Evolutionary conservation across 2,888 invertebrate genomes (phyloP).

Genomic region (Trilocha varians): DNA sequence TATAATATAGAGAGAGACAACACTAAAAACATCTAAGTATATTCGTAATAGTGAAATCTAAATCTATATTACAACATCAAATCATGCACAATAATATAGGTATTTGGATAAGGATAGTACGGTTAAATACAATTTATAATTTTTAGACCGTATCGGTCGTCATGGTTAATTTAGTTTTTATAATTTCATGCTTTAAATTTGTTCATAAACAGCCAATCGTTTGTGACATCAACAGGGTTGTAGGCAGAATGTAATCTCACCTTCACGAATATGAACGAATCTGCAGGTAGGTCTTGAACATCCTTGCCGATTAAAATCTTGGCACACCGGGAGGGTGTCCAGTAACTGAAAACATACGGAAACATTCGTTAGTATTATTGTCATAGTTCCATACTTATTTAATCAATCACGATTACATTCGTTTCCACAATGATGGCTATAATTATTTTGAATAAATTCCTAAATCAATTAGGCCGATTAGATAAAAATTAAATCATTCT

Average conservation of each 20-base stretch:
- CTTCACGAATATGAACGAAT: conserved; percentile 98
- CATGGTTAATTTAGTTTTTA: background rate
- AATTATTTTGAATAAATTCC: too few species aligned
- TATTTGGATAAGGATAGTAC: background rate
- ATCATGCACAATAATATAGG: background rate
- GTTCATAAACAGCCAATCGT: background rate
- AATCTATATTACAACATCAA: background rate
- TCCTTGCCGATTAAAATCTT: conserved; percentile 99
- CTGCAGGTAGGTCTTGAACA: conserved; percentile 97
- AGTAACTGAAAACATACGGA: conserved; percentile 89
- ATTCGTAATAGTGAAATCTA: background rate
- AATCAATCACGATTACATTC: conserved; percentile 32
- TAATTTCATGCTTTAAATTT: background rate
- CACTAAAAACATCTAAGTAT: background rate
- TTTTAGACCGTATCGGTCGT: background rate
- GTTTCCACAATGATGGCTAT: conserved; percentile 26
- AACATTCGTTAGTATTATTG: conserved; percentile 38
- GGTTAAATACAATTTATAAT: background rate
- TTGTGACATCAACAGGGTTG: background rate
- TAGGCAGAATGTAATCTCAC: conserved; percentile 51
- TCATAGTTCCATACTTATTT: conserved; percentile 17
- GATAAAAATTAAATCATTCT: too few species aligned
- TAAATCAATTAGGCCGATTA: too few species aligned
- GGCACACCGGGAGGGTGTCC: conserved; percentile 99
- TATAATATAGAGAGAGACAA: background rate